Conservation (phyloP, 2,797 vertebrate species). For the Schizothorax lantsangensis region DNA sequence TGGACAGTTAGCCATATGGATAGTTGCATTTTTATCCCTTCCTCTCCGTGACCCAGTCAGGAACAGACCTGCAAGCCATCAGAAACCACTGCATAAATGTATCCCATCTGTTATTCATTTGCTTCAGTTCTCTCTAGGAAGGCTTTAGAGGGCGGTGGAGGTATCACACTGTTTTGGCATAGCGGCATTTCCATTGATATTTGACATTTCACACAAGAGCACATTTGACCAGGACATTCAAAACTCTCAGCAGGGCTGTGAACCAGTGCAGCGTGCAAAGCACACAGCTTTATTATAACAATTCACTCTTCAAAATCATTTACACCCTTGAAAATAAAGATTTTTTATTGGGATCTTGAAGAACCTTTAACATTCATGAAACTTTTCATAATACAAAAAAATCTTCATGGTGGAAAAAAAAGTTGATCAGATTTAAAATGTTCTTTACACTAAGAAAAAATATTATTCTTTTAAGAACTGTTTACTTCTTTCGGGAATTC, state of each 20-base stretch:
- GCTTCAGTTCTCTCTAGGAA: not conserved
- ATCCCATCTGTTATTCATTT: not conserved
- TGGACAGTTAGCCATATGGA: not conserved
- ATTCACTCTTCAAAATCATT: slow-evolving; percentile 40
- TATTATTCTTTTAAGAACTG: too few relatives aligned
- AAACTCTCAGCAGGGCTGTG: slow-evolving; percentile 55
- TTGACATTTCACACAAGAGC: slow-evolving; percentile 53
- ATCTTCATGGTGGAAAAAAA: not conserved
- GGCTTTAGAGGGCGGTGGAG: slow-evolving; percentile 16
- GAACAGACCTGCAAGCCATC: not conserved
- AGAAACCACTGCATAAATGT: not conserved
- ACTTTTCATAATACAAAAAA: not conserved
- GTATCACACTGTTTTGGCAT: slow-evolving; percentile 42
- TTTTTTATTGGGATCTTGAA: not conserved
- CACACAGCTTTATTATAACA: slow-evolving; percentile 47
- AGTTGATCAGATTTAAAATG: too few relatives aligned
- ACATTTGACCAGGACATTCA: slow-evolving; percentile 40
- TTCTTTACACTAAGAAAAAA: too few relatives aligned
- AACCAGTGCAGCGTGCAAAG: slow-evolving; percentile 47
- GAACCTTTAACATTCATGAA: not conserved
- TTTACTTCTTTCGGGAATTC: too few relatives aligned
- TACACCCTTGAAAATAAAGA: not conserved
- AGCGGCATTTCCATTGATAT: slow-evolving; percentile 43
- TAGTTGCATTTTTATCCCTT: not conserved
- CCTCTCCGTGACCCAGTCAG: not conserved